These are phyloP conservation scores for Bradypus variegatus DNA, from an alignment of 2,797 vertebrate species.

Conservation along the genomic window DNA sequence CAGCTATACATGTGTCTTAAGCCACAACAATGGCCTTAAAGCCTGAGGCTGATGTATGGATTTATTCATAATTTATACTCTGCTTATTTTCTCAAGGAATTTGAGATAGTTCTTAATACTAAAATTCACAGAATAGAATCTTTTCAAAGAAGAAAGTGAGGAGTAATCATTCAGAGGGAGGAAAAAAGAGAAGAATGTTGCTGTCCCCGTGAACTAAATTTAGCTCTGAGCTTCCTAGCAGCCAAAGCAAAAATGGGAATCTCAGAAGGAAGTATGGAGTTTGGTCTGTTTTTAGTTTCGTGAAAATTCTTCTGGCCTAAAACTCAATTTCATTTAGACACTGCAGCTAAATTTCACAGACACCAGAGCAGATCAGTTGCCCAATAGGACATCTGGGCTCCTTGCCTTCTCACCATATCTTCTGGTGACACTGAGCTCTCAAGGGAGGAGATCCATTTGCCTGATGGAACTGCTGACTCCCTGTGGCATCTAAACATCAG, in stretches of 20 bases:
- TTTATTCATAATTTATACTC: background rate
- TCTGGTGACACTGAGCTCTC: background rate
- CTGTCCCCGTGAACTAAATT: background rate
- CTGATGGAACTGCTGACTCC: background rate
- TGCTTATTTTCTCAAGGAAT: background rate
- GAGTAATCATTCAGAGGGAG: background rate
- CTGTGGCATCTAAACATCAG: background rate
- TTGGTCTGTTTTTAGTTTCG: constrained; percentile 29
- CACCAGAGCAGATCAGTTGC: background rate
- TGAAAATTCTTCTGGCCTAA: constrained; percentile 23
- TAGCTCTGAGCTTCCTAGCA: constrained; percentile 21
- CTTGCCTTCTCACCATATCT: background rate
- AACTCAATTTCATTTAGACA: constrained; percentile 14
- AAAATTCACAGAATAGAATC: constrained; percentile 2
- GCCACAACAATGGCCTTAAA: background rate
- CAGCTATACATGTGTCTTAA: background rate
- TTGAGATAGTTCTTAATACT: background rate
- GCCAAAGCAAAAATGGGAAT: constrained; percentile 15
- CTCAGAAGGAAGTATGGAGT: background rate
- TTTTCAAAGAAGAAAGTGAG: constrained; percentile 14
- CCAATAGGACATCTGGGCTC: background rate
- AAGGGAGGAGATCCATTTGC: background rate
- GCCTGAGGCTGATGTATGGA: background rate
- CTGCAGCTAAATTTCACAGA: background rate
- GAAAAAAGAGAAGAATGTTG: background rate